Base-by-base conservation (phyloP, 2,888 invertebrate genomes). In the Cheilosia vernalis region DNA sequence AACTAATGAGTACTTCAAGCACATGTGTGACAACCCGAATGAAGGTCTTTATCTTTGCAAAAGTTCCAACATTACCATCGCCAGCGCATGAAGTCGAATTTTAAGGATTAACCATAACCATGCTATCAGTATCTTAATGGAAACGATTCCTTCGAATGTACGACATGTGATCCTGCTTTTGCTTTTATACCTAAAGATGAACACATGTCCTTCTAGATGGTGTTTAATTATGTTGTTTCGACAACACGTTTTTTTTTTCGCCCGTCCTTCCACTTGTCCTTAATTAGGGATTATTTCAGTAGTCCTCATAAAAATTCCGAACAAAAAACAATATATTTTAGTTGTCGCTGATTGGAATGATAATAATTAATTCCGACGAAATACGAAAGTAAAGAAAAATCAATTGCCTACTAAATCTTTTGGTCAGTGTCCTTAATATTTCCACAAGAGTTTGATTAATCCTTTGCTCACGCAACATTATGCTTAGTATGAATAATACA, bases 11-110 rank as follows among this genome's bases (percentile, higher is more conserved):
- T 66, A 30, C 40, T 72, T 44, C 53, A 40, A 77, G 77, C 70
- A 70, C 82, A 82, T 82, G 82, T 82, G 77, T 55, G 77, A 77
- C 67, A 77, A 77, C 58, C 7, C 24, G 42, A 63, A 27, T 21
- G 53, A 73, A 55, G 47, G 33, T 79, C 60, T 66, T 72, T 66
- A 53, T 70, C 70, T 40, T 53, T 61, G 42, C 44, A 27, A 73
- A 80, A 80, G 64, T 80, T 80, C 56, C 79, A 53, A 55, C 60
- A 73, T 73, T 60, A 73, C 37, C 70, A 51, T 61, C 51, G 33
- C 58, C n/a, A 24, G 10, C 47, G 37, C 44, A 47, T 60, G 6
- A 73, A 66, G 64, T 60, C 60, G 64, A 80, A 53, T 80, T 73
- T 80, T 73, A 53, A 80, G 72, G 66, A 66, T 73, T 72, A 73